These are phyloP conservation scores for Dipodomys merriami DNA, from an alignment of 2,113 vertebrate species.

Conservation along the genomic window DNA sequence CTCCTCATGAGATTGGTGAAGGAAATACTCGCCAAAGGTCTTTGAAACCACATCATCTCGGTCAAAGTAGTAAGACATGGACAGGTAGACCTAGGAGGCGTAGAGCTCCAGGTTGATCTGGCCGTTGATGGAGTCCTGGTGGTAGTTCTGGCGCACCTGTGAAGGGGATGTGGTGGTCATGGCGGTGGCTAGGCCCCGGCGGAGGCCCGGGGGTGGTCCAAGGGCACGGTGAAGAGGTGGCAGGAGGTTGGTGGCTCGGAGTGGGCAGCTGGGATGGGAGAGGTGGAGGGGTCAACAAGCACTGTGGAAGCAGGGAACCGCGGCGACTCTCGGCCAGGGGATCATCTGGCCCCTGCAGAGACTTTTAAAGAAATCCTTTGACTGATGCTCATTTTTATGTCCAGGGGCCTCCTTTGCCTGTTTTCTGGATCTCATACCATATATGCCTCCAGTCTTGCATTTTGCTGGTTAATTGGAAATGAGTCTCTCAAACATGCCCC, in stretches of 20 bases:
- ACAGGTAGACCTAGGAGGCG: slow-evolving; percentile 93
- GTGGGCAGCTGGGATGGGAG: too few relatives aligned
- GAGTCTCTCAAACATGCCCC: too few relatives aligned
- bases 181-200: slow-evolving; percentile 37
- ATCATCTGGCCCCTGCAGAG: accelerated
- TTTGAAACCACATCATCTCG: too few relatives aligned
- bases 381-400: background rate
- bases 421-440: background rate
- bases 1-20: too few relatives aligned
- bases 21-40: too few relatives aligned
- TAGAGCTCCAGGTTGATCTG: slow-evolving; percentile 95
- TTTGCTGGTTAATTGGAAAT: too few relatives aligned
- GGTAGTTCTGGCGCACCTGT: slow-evolving; percentile 93
- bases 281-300: slow-evolving; percentile 83
- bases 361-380: slow-evolving; percentile 5
- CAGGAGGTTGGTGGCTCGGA: too few relatives aligned
- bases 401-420: background rate
- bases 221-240: too few relatives aligned
- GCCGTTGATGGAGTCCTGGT: slow-evolving; percentile 93
- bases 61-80: slow-evolving; percentile 83
- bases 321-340: slow-evolving; percentile 61
- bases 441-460: too few relatives aligned
- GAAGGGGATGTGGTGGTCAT: slow-evolving; percentile 87
- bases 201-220: background rate
- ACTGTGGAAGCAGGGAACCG: slow-evolving; percentile 92